Conservation (phyloP, 1,140 invertebrate species). For the Macrocentrus cingulum region DNA sequence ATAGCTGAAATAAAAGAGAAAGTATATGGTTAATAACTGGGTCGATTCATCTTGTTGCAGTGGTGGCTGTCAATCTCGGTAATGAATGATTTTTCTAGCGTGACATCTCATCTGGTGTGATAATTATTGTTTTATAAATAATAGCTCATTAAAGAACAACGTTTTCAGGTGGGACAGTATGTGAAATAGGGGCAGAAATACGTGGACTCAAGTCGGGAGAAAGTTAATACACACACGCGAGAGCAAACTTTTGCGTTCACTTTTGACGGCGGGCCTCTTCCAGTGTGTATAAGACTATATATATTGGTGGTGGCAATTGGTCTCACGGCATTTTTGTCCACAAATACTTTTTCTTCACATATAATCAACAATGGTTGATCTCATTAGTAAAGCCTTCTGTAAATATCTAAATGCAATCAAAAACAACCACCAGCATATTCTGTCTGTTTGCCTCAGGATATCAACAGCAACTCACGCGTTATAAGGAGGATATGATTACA, state of each 20-base stretch:
- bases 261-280: constrained; percentile 6
- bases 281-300: background rate
- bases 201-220: constrained; percentile 12
- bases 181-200: background rate
- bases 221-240: constrained; percentile 25
- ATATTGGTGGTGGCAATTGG: background rate
- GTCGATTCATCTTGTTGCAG: background rate
- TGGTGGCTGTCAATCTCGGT: no score
- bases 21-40: constrained; percentile 13
- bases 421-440: no score
- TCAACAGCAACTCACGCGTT: no score
- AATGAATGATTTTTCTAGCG: no score
- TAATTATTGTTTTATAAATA: no score
- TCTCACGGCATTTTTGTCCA: constrained; percentile 1
- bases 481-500: no score
- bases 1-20: constrained; percentile 20
- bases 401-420: no score
- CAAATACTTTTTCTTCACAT: background rate
- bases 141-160: background rate
- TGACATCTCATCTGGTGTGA: no score
- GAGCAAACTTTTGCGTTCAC: constrained; percentile 26
- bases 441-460: no score
- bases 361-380: background rate
- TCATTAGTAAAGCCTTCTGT: background rate
- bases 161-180: constrained; percentile 9